Conservation (phyloP, 2,888 invertebrate species). For the Nephrotoma flavescens region DNA sequence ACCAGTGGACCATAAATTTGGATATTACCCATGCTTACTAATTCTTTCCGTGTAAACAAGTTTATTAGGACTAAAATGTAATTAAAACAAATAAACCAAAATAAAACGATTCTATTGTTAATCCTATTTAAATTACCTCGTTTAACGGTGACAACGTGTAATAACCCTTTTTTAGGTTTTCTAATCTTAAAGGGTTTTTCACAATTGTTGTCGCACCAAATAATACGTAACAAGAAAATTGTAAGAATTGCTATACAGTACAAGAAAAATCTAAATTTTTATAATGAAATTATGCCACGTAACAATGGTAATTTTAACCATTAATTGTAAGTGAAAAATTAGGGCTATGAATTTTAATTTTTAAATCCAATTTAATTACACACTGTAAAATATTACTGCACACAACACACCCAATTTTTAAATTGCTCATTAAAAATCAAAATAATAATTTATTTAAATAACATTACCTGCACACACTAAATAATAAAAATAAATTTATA, state of each 20-base stretch:
- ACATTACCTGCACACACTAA: neutral
- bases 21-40: too few relatives aligned
- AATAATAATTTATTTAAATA: neutral
- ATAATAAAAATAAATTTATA: neutral
- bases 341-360: neutral
- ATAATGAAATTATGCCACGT: neutral
- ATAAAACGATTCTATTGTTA: neutral
- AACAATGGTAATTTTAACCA: neutral
- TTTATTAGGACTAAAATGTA: neutral
- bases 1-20: too few relatives aligned
- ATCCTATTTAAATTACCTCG: neutral
- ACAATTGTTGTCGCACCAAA: neutral
- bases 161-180: neutral
- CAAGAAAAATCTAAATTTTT: too few relatives aligned
- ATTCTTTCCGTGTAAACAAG: neutral
- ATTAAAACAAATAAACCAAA: neutral
- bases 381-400: neutral
- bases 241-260: too few relatives aligned
- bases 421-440: neutral
- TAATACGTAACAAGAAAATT: neutral
- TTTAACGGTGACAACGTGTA: neutral
- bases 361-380: neutral
- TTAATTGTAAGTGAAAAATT: neutral
- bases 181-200: neutral
- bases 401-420: neutral